These are phyloP conservation scores for Atrichornis clamosus DNA, from an alignment of 2,113 vertebrate genomes.

Conservation along the genomic window DNA sequence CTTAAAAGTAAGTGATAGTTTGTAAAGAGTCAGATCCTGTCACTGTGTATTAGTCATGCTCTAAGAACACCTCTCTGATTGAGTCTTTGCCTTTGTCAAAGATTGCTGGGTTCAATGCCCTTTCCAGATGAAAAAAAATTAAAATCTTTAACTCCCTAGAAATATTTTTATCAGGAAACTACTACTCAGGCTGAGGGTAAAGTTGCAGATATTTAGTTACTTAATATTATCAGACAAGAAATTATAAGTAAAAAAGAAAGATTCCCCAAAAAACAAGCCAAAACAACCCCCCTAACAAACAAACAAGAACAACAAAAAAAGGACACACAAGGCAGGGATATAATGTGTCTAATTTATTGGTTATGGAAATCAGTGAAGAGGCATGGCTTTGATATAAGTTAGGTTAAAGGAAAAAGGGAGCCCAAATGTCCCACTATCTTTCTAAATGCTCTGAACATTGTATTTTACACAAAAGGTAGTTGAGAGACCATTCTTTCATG, in stretches of 20 bases:
- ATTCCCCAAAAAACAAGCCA: background rate
- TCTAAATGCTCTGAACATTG: background rate
- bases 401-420: background rate
- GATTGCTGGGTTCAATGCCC: background rate
- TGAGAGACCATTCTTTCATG: background rate
- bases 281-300: background rate
- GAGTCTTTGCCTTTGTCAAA: background rate
- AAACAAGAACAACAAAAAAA: background rate
- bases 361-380: background rate
- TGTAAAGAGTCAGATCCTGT: conserved; percentile 24
- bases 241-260: background rate
- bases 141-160: background rate
- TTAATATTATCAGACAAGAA: background rate
- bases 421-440: background rate
- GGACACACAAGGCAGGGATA: rapidly evolving
- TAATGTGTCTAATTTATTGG: background rate
- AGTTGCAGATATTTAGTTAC: background rate
- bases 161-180: background rate
- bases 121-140: background rate
- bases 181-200: background rate
- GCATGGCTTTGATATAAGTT: background rate
- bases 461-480: background rate
- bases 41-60: conserved; percentile 24
- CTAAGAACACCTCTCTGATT: background rate
- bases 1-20: conserved; percentile 49